Conservation (phyloP, 1,140 invertebrate genomes). For the Tetragnatha versicolor region DNA sequence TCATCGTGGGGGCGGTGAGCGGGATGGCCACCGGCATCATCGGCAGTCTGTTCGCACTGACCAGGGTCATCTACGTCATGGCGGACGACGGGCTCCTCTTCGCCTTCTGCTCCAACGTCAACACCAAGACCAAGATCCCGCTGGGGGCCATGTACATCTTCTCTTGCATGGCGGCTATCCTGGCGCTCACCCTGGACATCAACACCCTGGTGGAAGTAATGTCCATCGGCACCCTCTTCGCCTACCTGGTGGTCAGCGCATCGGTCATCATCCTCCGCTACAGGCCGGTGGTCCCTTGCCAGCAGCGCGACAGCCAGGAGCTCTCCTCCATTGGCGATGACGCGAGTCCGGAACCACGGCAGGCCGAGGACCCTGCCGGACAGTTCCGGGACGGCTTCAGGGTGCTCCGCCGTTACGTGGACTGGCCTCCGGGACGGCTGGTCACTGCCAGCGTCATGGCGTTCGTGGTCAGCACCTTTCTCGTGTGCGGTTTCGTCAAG, state of each 20-base stretch:
- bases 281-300: background rate
- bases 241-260: constrained; percentile 89
- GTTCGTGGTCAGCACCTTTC: constrained; percentile 35
- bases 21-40: constrained; percentile 87
- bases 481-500: constrained; percentile 51
- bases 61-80: constrained; percentile 88
- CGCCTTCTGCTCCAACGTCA: constrained; percentile 63
- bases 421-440: constrained; percentile 28
- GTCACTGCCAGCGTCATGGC: constrained; percentile 38
- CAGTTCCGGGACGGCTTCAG: constrained; percentile 15
- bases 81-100: constrained; percentile 86
- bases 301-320: constrained; percentile 25
- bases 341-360: background rate
- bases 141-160: constrained; percentile 81
- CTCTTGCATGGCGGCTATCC: constrained; percentile 76
- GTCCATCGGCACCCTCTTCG: constrained; percentile 89
- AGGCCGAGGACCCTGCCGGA: constrained; percentile 17
- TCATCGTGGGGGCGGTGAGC: constrained; percentile 85
- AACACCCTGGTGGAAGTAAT: constrained; percentile 92
- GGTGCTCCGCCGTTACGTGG: background rate
- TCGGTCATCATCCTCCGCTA: constrained; percentile 81
- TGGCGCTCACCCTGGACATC: constrained; percentile 87
- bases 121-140: constrained; percentile 72
- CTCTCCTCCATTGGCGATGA: constrained; percentile 35
- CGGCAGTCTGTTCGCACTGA: constrained; percentile 83